Evolutionary conservation across 2,113 vertebrate species (phyloP), one percentile per base, ranked within the genome.

Genomic region (Origma solitaria): DNA sequence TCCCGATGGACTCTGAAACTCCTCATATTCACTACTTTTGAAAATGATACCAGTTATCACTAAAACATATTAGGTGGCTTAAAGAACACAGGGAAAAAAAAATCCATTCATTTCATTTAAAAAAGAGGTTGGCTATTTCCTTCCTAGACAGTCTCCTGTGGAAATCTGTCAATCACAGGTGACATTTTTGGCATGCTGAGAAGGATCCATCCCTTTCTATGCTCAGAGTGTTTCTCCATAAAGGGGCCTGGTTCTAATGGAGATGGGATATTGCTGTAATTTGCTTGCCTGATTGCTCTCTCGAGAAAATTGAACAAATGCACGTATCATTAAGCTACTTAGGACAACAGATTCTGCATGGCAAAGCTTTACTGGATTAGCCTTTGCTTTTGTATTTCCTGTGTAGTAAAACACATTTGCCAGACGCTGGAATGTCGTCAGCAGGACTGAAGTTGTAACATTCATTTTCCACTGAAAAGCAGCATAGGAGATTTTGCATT

Each of bases 241-340:
- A 66, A 78, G 53, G 31, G 50, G 31, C 13, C 38, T 57, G 40
- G 53, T 82, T 85, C 68, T 78, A 58, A 81, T 16, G 44, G 77
- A 85, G 61, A 70, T 37, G 0, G 19, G 70, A 50, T 69, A 50
- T 65, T 69, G 77, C 72, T 82, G 3, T 76, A 35, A 69, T 87
- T 70, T 91, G 19, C 94, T 77, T 76, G 23, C 79, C 64, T 84
- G 86, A 85, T 89, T 82, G 86, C 73, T 80, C 86, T 80, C 54
- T 9, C 2, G 24, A 62, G 37, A 85, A 70, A 89, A 85, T 13
- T 82, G 65, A 87, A 66, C 58, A 82, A 89, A 79, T 42, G 15
- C 21, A 44, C 5, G 10, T 86, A 68, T 65, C 86, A 76, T 92
- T 91, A 91, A 88, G 81, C 85, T 86, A 42, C 76, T 84, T 68